phyloP scores from a whole-genome alignment of 2,888 invertebrate species.

The Masnerella sp. region DNA sequence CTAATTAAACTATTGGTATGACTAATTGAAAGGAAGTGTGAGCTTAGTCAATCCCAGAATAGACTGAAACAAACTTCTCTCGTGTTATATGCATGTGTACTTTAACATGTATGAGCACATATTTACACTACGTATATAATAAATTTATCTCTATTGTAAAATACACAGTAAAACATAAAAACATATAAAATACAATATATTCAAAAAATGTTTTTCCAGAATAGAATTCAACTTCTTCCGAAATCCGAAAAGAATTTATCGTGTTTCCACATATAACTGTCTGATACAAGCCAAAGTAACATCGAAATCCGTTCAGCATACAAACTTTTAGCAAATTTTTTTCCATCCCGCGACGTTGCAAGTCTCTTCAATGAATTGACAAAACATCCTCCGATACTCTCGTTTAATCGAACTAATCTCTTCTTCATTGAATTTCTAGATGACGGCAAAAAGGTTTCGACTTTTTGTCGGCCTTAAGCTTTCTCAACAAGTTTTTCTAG shows the following conservation, averaged over 20 bases:
- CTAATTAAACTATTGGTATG: too few species aligned
- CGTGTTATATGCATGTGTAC: too few species aligned
- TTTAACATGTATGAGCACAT: too few species aligned
- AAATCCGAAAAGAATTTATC: slow-evolving; percentile 1
- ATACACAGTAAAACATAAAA: too few species aligned
- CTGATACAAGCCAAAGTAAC: not conserved
- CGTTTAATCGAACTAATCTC: slow-evolving; percentile 39
- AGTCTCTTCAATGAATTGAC: slow-evolving; percentile 34
- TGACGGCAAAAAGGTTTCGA: slow-evolving; percentile 23
- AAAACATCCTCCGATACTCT: slow-evolving; percentile 46
- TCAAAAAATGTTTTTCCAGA: too few species aligned
- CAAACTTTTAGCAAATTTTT: slow-evolving; percentile 20
- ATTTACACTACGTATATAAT: too few species aligned
- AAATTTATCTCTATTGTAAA: too few species aligned
- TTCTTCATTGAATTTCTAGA: slow-evolving; percentile 49
- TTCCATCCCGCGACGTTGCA: slow-evolving; percentile 15
- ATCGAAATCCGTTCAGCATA: slow-evolving; percentile 13
- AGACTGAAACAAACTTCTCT: too few species aligned
- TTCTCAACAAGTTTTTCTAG: slow-evolving; percentile 15
- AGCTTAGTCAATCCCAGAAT: too few species aligned
- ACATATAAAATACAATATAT: slow-evolving; percentile 4
- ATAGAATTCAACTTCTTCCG: not conserved
- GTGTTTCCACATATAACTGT: slow-evolving; percentile 5
- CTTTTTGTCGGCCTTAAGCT: slow-evolving; percentile 35
- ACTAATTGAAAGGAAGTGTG: too few species aligned